A percentile compares a stretch with the other conserved stretches of the same genome.
These are phyloP conservation scores for Pachycephala philippinensis DNA, from an alignment of 2,113 vertebrate genomes.

Conservation along the genomic window DNA sequence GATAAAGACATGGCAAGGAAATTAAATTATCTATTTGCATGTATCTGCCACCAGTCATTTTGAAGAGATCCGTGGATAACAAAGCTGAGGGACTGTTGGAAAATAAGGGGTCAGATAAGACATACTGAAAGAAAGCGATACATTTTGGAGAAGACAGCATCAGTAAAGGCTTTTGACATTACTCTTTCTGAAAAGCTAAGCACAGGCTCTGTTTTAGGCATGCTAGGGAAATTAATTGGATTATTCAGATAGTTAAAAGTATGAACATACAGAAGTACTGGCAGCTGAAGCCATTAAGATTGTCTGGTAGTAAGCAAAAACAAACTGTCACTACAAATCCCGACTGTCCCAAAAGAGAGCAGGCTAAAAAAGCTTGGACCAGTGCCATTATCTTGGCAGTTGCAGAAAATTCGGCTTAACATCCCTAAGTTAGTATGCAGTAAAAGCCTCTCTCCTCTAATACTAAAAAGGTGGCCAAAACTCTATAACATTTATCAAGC, in stretches of 20 bases:
- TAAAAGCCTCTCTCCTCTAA: background rate
- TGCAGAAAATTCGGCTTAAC: background rate
- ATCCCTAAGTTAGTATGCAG: background rate
- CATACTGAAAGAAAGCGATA: background rate
- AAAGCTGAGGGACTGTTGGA: background rate
- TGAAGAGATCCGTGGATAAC: background rate
- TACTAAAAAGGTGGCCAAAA: background rate
- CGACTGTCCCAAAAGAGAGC: background rate
- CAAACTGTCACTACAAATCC: background rate
- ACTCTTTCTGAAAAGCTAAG: background rate
- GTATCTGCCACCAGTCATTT: background rate
- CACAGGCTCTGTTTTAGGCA: background rate
- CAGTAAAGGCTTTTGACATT: background rate
- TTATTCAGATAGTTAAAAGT: background rate
- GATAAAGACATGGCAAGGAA: slow-evolving; percentile 51
- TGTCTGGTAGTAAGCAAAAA: background rate
- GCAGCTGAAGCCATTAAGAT: background rate
- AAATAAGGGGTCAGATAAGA: background rate
- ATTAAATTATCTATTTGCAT: slow-evolving; percentile 40
- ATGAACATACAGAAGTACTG: background rate
- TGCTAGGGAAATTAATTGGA: background rate
- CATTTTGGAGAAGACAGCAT: background rate
- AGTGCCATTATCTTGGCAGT: background rate
- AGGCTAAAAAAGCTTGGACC: background rate
- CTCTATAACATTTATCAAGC: background rate